Conservation (phyloP, 2,888 invertebrate genomes). For the Diaprepes abbreviatus region DNA sequence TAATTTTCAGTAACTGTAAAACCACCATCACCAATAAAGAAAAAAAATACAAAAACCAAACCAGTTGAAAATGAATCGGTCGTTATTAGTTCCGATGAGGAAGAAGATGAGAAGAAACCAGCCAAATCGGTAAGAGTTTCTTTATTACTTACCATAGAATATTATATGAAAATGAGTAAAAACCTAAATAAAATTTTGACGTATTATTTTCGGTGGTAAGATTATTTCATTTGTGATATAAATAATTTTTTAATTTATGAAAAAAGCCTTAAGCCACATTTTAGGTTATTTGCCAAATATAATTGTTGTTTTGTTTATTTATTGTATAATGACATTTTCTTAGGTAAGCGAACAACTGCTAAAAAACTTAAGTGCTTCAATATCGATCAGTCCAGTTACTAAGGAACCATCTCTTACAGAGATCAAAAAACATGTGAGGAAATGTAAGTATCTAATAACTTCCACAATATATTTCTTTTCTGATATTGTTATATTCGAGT, state of each 20-base stretch:
- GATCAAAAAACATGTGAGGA: constrained; percentile 57
- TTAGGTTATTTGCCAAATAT: no score
- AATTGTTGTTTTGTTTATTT: no score
- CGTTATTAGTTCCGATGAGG: constrained; percentile 81
- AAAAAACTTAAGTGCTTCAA: constrained; percentile 58
- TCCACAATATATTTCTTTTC: no score
- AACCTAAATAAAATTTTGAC: no score
- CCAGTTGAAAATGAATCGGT: constrained; percentile 74
- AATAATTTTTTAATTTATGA: no score
- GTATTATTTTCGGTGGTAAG: no score
- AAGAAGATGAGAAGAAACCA: constrained; percentile 60
- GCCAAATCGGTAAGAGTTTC: constrained; percentile 53
- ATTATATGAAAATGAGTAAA: no score
- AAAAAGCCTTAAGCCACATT: no score
- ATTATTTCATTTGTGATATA: no score
- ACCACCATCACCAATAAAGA: constrained; percentile 45
- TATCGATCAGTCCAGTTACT: constrained; percentile 60
- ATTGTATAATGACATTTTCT: constrained; percentile 7
- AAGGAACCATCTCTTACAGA: constrained; percentile 64
- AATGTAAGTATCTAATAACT: constrained; percentile 50
- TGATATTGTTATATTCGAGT: no score
- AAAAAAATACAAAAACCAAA: constrained; percentile 49
- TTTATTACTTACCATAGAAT: no score
- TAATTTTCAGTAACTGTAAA: constrained; percentile 26
- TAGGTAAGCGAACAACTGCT: constrained; percentile 59